Evolutionary conservation across 2,888 invertebrate genomes (phyloP).

Genomic region (Automeris io): DNA sequence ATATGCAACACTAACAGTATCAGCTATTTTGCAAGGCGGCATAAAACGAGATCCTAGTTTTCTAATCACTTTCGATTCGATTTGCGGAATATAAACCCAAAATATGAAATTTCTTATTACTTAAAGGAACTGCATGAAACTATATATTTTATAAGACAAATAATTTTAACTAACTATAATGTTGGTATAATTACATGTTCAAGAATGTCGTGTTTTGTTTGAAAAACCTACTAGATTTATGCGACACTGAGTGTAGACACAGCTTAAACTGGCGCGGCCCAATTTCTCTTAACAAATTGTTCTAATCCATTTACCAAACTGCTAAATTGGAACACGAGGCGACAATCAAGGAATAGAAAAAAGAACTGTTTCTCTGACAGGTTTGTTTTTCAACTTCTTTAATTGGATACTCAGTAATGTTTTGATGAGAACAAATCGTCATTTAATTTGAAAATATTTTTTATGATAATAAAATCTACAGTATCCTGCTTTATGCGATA

Average conservation of each 20-base stretch:
- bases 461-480: too few relatives aligned
- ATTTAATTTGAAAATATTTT: too few relatives aligned
- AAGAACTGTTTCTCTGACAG: constrained; percentile 17
- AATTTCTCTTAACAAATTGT: constrained; percentile 51
- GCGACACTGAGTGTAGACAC: constrained; percentile 11
- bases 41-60: too few relatives aligned
- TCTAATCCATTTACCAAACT: constrained; percentile 49
- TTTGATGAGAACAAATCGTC: constrained; percentile 2
- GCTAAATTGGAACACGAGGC: constrained; percentile 32
- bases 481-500: too few relatives aligned
- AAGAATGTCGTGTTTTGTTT: not conserved
- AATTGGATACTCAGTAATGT: constrained; percentile 3
- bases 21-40: too few relatives aligned
- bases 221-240: not conserved
- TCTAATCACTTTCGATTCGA: too few relatives aligned
- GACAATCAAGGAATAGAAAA: constrained; percentile 35
- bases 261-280: constrained; percentile 27
- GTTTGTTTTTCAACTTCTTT: constrained; percentile 16
- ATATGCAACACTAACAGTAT: too few relatives aligned
- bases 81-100: too few relatives aligned
- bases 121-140: too few relatives aligned
- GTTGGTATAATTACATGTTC: not conserved
- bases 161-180: too few relatives aligned
- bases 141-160: too few relatives aligned
- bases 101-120: too few relatives aligned